These are phyloP conservation scores for Julus scanicus DNA, from an alignment of 2,888 invertebrate species.

Conservation along the genomic window DNA sequence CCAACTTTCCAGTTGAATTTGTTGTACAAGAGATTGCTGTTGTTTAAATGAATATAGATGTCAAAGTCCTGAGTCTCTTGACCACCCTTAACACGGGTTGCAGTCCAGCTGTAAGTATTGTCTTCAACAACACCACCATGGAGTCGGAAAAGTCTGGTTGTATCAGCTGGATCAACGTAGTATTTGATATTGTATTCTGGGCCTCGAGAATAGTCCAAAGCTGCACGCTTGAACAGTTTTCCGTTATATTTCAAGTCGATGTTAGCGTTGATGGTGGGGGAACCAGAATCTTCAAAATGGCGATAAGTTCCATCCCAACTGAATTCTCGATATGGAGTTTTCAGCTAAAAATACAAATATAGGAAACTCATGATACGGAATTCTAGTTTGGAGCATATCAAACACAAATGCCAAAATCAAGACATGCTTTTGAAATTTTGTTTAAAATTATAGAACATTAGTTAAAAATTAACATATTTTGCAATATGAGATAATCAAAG, in stretches of 20 bases:
- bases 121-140: slow-evolving; percentile 55
- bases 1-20: slow-evolving; percentile 50
- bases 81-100: slow-evolving; percentile 46
- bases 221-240: slow-evolving; percentile 53
- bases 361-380: not conserved
- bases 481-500: no score
- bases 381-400: not conserved
- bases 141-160: slow-evolving; percentile 51
- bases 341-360: slow-evolving; percentile 41
- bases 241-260: slow-evolving; percentile 51
- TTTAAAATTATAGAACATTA: no score
- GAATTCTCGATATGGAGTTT: slow-evolving; percentile 53
- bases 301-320: slow-evolving; percentile 53
- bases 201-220: slow-evolving; percentile 51
- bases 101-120: slow-evolving; percentile 39
- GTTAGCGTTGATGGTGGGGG: slow-evolving; percentile 5
- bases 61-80: slow-evolving; percentile 44
- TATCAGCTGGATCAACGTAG: slow-evolving; percentile 53
- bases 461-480: no score
- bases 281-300: slow-evolving; percentile 47
- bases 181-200: slow-evolving; percentile 55
- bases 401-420: no score
- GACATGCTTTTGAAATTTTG: no score
- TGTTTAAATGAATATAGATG: slow-evolving; percentile 46
- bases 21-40: slow-evolving; percentile 47